phyloP scores from a whole-genome alignment of 2,113 vertebrate genomes.

The Tinamus guttatus region DNA sequence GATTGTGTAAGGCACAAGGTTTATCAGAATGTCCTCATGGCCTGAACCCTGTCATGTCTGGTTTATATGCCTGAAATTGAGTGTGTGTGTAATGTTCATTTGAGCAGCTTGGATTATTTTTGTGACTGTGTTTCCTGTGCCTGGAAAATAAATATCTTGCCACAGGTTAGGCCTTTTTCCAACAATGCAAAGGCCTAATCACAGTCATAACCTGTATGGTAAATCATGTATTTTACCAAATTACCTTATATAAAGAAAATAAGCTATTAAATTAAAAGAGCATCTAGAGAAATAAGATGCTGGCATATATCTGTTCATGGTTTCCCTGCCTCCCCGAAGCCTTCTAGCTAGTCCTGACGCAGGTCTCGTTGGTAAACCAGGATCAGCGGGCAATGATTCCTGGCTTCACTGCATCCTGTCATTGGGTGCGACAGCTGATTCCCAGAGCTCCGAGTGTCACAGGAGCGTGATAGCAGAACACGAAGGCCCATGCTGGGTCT shows the following conservation, averaged over 20 bases:
- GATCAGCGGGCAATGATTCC: neutral
- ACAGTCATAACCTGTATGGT: neutral
- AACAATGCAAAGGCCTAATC: neutral
- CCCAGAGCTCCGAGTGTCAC: neutral
- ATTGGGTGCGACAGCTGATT: no score
- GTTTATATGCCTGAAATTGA: neutral
- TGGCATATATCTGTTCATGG: neutral
- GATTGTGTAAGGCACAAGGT: neutral
- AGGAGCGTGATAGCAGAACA: neutral
- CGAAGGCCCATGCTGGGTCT: neutral
- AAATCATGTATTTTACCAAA: neutral
- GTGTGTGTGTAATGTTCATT: neutral
- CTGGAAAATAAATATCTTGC: rapidly evolving
- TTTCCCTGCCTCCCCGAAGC: neutral
- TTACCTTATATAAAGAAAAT: neutral
- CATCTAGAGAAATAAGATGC: neutral
- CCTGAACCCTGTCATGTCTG: neutral
- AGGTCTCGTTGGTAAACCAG: neutral
- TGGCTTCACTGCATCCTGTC: no score
- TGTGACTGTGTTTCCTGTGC: neutral
- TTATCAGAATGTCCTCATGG: neutral
- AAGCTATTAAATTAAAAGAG: neutral
- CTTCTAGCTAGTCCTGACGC: neutral
- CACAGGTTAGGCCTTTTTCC: neutral
- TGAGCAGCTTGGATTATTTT: rapidly evolving